Base-by-base conservation (phyloP, 2,797 vertebrate species). In the Rhynchotus rufescens region DNA sequence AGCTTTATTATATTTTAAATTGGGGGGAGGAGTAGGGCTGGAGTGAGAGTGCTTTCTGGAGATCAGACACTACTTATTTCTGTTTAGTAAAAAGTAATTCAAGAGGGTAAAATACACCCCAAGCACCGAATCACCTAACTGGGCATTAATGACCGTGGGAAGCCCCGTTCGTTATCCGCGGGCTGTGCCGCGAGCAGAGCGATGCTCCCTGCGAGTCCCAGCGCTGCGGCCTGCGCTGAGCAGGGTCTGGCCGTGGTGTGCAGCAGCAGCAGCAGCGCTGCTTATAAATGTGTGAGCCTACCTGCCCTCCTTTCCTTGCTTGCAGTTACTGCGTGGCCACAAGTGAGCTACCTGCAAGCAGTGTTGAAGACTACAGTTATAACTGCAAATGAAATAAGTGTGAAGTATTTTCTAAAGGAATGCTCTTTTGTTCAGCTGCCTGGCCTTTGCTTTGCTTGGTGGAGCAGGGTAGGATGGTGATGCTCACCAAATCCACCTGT, bases 371-470 rank as follows among this genome's bases (percentile, higher is more conserved):
- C 32, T 60, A 60, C 15, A 67, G 36, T 36, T 36, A 28, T 16
- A 28, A 30, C 28, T 54, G 52, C 28, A 54, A 54, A 60, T 21
- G 57, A 12, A 60, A 34, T 23, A 60, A 23, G 12, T 8, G 21
- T 60, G 34, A 23, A 23, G 23, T 60, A 34, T 34, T 34, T 60
- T 60, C n/a, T 32, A 15, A 34, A 23, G 32, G 21, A 34, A 60
- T 22, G 5, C 22, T 21, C 19, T 60, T 60, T 54, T 26, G 28
- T 30, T 54, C 52, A 54, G 52, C 57, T 60, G 32, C 32, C 57
- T 89, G 90, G 90, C 44, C 76, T 22, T 62, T 51, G 68, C 80
- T 92, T 79, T 88, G 80, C 79, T 54, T 75, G 65, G 47, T 65
- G 4, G 20, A 95, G 92, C 52, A 78, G 54, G 84, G 66, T 83